Base-by-base conservation (phyloP, 2,113 vertebrate species). In the Xenotilapia flavipinnis region DNA sequence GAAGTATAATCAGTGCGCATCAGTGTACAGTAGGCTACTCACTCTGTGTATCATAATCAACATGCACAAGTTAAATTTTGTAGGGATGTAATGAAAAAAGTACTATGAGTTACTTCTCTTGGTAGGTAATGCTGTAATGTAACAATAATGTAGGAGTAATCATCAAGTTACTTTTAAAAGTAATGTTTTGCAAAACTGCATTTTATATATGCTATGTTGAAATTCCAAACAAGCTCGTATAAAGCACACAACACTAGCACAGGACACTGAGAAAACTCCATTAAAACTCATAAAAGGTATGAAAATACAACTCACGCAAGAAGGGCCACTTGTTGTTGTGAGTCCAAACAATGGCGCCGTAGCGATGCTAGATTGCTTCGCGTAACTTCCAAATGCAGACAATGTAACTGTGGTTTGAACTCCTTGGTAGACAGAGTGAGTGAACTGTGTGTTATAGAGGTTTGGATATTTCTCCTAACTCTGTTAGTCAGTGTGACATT, bases 401-500 rank as follows among this genome's bases (percentile, higher is more conserved):
- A 86, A 45, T 58, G 49, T 81, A 47, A 86, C 36, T 60, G 82
- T 33, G 75, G 28, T 84, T 86, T 86, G 75, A 85, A 91, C 55
- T 79, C 80, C 80, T 79, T 14, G 4, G 60, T 56, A 85, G 82
- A 88, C 79, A 80, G 38, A 79, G 79, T 36, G 42, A 81, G 56
- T 79, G 77, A 83, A 84, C 79, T 65, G 79, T 87, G 82, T 87
- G 38, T 92, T 56, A 79, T 54, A 79, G 81, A 26, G 82, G 87
- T 92, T 89, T 87, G 87, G 58, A 82, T 88, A 87, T 90, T 91
- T 90, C 85, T 90, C 79, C 73, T 87, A 87, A 88, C 87, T 80
- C 87, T 82, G 87, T 94, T 90, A 92, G 86, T 90, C 88, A 79
- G 85, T 88, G 92, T 93, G 88, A 94, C 95, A 94, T 94, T 92